These are phyloP conservation scores for Glyptemys insculpta DNA, from an alignment of 2,797 vertebrate species.

Conservation along the genomic window DNA sequence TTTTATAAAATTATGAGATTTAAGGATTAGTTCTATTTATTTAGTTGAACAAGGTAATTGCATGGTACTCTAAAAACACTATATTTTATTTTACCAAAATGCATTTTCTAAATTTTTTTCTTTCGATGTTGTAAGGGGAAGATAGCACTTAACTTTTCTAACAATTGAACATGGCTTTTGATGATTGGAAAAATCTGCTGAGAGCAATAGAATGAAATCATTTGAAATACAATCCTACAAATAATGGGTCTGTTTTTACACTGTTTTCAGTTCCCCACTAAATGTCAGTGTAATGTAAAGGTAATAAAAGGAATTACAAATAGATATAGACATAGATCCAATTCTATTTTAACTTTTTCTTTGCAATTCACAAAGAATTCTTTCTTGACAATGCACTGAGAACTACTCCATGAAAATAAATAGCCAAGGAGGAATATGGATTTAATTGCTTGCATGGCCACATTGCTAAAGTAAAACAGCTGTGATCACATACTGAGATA, in stretches of 20 bases:
- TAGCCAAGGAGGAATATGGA: slow-evolving; percentile 80
- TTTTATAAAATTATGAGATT: neutral
- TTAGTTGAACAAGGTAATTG: slow-evolving; percentile 23
- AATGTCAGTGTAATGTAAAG: slow-evolving; percentile 38
- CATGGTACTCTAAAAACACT: neutral
- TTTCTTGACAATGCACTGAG: slow-evolving; percentile 75
- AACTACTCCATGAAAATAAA: slow-evolving; percentile 82
- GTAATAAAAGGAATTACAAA: slow-evolving; percentile 60
- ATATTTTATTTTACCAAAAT: neutral
- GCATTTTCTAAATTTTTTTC: neutral
- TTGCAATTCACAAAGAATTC: slow-evolving; percentile 77
- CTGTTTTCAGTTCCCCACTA: slow-evolving; percentile 38
- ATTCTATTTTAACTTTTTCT: slow-evolving; percentile 52
- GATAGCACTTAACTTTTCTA: neutral
- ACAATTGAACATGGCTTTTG: neutral
- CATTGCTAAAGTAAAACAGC: slow-evolving; percentile 84
- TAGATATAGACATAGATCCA: slow-evolving; percentile 20
- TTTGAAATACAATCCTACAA: slow-evolving; percentile 8
- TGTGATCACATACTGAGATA: slow-evolving; percentile 82
- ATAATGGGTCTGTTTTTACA: slow-evolving; percentile 8
- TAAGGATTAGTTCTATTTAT: neutral
- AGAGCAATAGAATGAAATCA: neutral
- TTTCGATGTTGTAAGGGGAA: neutral
- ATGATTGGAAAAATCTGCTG: neutral
- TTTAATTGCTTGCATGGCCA: slow-evolving; percentile 80